Evolutionary conservation across 2,888 invertebrate species (phyloP).

Genomic region (Aricia artaxerxes): DNA sequence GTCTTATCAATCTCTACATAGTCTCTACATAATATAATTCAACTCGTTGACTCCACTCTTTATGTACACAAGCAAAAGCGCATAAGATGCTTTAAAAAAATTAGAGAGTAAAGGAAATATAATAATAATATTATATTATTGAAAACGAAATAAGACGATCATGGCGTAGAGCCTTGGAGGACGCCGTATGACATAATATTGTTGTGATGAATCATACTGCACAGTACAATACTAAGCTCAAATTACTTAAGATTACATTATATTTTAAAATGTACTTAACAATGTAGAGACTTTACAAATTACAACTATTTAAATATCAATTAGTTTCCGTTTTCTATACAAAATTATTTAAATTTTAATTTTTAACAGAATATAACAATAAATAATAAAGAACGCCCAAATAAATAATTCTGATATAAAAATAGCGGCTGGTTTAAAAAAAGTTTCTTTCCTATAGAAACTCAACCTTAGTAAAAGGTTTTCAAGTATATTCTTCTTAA

Average conservation of each 20-base stretch:
- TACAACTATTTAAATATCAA: too few relatives aligned
- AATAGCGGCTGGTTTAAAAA: too few relatives aligned
- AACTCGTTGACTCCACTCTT: background rate
- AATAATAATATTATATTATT: background rate
- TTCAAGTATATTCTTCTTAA: too few relatives aligned
- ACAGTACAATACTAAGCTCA: background rate
- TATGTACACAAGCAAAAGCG: background rate
- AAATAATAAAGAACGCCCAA: too few relatives aligned
- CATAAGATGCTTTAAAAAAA: background rate
- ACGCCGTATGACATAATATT: background rate
- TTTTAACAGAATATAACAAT: too few relatives aligned
- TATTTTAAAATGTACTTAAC: background rate
- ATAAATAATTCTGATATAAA: too few relatives aligned
- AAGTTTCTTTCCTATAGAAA: too few relatives aligned
- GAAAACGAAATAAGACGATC: background rate
- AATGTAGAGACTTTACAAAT: too few relatives aligned
- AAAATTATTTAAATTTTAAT: too few relatives aligned
- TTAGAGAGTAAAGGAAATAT: background rate
- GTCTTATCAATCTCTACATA: background rate
- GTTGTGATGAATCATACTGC: background rate
- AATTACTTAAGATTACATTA: background rate
- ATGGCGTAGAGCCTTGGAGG: too few relatives aligned
- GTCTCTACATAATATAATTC: background rate
- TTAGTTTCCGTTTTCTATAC: too few relatives aligned
- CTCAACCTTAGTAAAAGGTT: too few relatives aligned